A percentile compares a stretch with the other conserved stretches of the same genome.
These are phyloP conservation scores for Cyclopterus lumpus DNA, from an alignment of 2,797 vertebrate genomes.

Conservation along the genomic window DNA sequence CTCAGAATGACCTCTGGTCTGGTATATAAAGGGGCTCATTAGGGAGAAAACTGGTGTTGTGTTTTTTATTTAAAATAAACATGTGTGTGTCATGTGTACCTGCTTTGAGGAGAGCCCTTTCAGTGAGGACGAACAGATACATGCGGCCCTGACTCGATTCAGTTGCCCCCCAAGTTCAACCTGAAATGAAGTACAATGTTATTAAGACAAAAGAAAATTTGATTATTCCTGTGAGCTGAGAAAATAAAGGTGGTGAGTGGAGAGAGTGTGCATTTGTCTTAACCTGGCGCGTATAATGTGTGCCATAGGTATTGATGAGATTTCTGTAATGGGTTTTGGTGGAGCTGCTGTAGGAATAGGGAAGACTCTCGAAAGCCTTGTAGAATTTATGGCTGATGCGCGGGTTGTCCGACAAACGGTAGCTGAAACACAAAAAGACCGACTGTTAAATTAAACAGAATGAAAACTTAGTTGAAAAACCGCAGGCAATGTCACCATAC, in stretches of 20 bases:
- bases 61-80: no score
- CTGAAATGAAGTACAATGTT: conserved; percentile 18
- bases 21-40: no score
- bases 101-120: conserved; percentile 11
- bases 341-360: background rate
- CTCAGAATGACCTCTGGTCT: no score
- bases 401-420: background rate
- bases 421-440: background rate
- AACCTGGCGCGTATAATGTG: background rate
- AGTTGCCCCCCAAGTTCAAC: conserved; percentile 43
- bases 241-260: background rate
- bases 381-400: background rate
- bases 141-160: conserved; percentile 37
- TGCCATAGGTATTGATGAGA: accelerated
- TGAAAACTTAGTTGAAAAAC: background rate
- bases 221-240: background rate
- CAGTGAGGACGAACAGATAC: conserved; percentile 42
- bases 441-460: background rate
- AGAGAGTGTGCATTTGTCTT: background rate
- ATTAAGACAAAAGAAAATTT: background rate
- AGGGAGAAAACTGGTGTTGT: no score
- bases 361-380: background rate
- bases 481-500: background rate
- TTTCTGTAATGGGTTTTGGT: background rate
- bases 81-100: conserved; percentile 11